Conservation (phyloP, 2,888 invertebrate species). For the Ichneumoninae sp. region DNA sequence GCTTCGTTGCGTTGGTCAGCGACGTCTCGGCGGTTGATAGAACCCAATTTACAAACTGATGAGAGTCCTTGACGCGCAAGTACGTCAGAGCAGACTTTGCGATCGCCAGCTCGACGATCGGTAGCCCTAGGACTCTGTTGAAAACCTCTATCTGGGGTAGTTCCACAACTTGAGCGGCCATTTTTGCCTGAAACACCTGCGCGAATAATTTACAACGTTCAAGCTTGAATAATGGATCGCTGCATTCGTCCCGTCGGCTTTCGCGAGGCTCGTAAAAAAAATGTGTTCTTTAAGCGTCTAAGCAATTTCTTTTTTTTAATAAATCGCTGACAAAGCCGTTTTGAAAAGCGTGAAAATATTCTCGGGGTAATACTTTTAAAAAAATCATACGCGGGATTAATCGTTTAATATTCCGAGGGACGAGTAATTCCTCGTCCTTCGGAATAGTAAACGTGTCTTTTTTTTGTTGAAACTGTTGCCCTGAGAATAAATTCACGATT, state of each 20-base stretch:
- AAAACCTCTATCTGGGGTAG: conserved; percentile 78
- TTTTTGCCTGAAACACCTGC: conserved; percentile 50
- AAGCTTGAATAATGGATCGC: neutral
- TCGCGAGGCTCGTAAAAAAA: neutral
- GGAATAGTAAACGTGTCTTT: too few relatives aligned
- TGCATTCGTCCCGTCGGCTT: neutral
- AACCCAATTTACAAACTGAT: conserved; percentile 86
- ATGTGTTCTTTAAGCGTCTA: neutral
- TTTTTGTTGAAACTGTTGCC: neutral
- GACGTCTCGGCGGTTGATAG: conserved; percentile 87
- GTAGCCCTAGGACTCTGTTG: conserved; percentile 78
- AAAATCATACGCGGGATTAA: neutral
- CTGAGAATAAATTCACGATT: neutral
- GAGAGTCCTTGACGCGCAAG: conserved; percentile 76
- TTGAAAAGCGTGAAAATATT: neutral
- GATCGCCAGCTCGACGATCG: conserved; percentile 78
- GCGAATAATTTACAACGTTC: conserved; percentile 20
- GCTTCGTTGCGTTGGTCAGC: conserved; percentile 84
- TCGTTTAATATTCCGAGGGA: too few relatives aligned
- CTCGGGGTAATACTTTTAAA: neutral
- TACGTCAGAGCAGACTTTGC: conserved; percentile 79
- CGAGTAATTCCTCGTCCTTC: too few relatives aligned
- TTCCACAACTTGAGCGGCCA: conserved; percentile 69
- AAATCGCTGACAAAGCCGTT: neutral
- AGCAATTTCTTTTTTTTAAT: neutral